Evolutionary conservation across 2,113 vertebrate genomes (phyloP).

Genomic region (Chaenogobius annularis): DNA sequence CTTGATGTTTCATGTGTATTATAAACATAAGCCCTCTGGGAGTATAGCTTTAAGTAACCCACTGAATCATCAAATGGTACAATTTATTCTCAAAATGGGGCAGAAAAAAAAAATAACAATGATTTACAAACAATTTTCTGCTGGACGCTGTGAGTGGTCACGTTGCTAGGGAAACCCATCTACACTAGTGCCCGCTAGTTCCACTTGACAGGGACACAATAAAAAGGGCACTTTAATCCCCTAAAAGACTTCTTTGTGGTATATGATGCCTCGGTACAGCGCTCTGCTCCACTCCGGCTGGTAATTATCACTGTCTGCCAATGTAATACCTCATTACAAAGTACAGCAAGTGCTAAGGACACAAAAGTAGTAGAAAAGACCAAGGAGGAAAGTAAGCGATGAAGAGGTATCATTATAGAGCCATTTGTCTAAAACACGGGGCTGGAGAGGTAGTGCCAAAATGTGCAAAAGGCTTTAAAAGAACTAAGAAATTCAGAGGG

Average conservation of each 20-base stretch:
- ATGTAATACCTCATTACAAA: slow-evolving; percentile 67
- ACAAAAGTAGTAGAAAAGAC: slow-evolving; percentile 28
- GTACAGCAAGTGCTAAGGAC: slow-evolving; percentile 35
- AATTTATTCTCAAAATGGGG: slow-evolving; percentile 23
- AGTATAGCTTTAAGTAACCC: neutral
- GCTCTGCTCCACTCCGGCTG: slow-evolving; percentile 53
- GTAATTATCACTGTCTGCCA: slow-evolving; percentile 74
- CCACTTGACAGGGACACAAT: slow-evolving; percentile 43
- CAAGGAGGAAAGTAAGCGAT: slow-evolving; percentile 22
- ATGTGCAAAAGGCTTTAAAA: slow-evolving; percentile 15
- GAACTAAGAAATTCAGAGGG: slow-evolving; percentile 9
- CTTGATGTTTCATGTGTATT: neutral
- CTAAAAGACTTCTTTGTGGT: slow-evolving; percentile 76
- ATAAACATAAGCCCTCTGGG: neutral
- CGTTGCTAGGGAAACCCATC: slow-evolving; percentile 22
- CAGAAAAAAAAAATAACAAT: slow-evolving; percentile 6
- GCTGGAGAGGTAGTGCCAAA: slow-evolving; percentile 15
- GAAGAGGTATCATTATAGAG: slow-evolving; percentile 42
- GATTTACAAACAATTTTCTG: slow-evolving; percentile 32
- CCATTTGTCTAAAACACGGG: slow-evolving; percentile 39
- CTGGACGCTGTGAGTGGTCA: slow-evolving; percentile 18
- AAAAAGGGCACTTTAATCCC: slow-evolving; percentile 68
- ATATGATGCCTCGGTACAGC: slow-evolving; percentile 60
- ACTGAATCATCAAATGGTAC: neutral
- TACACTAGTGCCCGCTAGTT: slow-evolving; percentile 35